phyloP scores from a whole-genome alignment of 37 sponge, comb jelly and placozoan genomes.

The Beroe ovata region DNA sequence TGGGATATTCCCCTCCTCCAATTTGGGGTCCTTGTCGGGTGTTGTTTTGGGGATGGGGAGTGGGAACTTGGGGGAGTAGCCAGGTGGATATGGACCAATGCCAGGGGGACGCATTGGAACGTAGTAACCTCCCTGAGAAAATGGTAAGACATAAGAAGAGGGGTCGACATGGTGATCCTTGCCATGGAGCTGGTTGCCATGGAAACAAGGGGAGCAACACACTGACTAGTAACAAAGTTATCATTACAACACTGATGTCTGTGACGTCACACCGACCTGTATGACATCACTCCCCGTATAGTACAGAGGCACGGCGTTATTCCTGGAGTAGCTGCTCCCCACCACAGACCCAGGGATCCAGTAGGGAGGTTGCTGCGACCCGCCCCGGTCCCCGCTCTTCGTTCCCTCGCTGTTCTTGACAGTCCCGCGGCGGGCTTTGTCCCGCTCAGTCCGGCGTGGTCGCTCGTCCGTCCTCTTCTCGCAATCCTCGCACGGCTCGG shows the following conservation, averaged over 20 bases:
- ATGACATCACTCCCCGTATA: constrained; percentile 15
- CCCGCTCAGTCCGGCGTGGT: constrained; percentile 35
- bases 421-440: constrained; percentile 23
- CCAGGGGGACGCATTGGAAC: constrained; percentile 35
- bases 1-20: background rate
- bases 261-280: too few relatives aligned
- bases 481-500: constrained; percentile 42
- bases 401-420: constrained; percentile 49
- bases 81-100: constrained; percentile 7
- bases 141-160: too few relatives aligned
- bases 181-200: too few relatives aligned
- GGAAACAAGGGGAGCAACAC: too few relatives aligned
- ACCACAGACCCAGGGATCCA: constrained; percentile 2
- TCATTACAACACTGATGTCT: too few relatives aligned
- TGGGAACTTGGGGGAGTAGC: constrained; percentile 53
- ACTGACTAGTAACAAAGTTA: too few relatives aligned
- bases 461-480: constrained; percentile 23
- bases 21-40: background rate
- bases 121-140: constrained; percentile 48
- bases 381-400: background rate
- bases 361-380: background rate
- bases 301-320: constrained; percentile 3
- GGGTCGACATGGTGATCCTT: too few relatives aligned
- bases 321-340: background rate
- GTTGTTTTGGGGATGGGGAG: constrained; percentile 17